A percentile compares a stretch with the other conserved stretches of the same genome.
Conservation (phyloP, 2,888 invertebrate genomes). For the Drosophila pegasa region DNA sequence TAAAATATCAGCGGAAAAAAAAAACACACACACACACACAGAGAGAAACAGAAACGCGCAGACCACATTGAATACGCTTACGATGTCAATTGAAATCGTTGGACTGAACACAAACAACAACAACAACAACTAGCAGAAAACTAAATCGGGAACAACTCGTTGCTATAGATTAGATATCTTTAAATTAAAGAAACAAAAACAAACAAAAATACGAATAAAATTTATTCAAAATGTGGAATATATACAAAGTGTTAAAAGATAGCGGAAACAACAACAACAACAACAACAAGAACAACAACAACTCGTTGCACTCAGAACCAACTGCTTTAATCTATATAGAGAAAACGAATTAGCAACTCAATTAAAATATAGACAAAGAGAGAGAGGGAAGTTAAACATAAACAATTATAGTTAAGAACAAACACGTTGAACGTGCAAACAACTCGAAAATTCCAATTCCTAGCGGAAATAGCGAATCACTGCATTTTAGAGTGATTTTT, state of each 20-base stretch:
- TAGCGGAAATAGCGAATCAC: background rate
- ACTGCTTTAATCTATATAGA: background rate
- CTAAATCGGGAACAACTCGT: conserved; percentile 18
- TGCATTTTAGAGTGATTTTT: background rate
- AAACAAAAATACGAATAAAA: background rate
- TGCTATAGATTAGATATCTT: conserved; percentile 7
- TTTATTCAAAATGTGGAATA: conserved; percentile 2
- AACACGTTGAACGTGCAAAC: background rate
- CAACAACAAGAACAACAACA: too few species aligned
- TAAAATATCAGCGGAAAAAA: conserved; percentile 67
- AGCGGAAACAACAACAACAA: too few species aligned
- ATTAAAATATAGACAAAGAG: background rate
- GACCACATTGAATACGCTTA: conserved; percentile 21
- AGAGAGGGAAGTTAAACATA: background rate
- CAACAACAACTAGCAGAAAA: background rate
- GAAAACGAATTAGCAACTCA: conserved; percentile 1
- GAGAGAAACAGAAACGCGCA: conserved; percentile 8
- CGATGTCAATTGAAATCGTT: conserved; percentile 12
- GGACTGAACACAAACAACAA: background rate
- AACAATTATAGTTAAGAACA: conserved; percentile 1
- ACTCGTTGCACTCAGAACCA: conserved; percentile 1
- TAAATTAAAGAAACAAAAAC: background rate
- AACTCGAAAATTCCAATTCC: conserved; percentile 7
- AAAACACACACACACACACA: conserved; percentile 25
- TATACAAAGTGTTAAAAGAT: background rate